These are phyloP conservation scores for Mayetiola destructor DNA, from an alignment of 2,888 invertebrate species.

Conservation along the genomic window DNA sequence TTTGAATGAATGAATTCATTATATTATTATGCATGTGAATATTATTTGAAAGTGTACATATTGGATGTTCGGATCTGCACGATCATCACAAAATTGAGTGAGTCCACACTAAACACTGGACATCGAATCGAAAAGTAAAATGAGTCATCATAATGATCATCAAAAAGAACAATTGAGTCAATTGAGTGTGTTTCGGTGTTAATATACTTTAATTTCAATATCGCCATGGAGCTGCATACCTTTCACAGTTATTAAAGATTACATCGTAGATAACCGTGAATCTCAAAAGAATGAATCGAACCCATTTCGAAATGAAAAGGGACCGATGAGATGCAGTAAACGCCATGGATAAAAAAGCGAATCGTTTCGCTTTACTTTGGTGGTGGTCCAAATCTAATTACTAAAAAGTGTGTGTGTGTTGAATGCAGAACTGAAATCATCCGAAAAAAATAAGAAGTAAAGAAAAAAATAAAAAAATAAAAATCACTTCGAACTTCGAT, in stretches of 20 bases:
- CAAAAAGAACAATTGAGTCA: slow-evolving; percentile 2
- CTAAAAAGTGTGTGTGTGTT: slow-evolving; percentile 8
- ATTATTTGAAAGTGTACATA: too few species aligned
- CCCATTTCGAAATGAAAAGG: not conserved
- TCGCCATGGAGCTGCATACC: not conserved
- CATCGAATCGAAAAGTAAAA: not conserved
- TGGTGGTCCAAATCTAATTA: slow-evolving; percentile 13
- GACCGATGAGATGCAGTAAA: not conserved
- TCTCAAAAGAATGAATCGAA: not conserved
- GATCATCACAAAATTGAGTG: too few species aligned
- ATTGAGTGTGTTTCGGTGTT: slow-evolving; percentile 5
- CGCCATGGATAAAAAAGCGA: not conserved
- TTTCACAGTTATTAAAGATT: not conserved
- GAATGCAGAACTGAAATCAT: slow-evolving; percentile 3
- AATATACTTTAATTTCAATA: slow-evolving; percentile 9
- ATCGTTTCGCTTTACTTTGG: slow-evolving; percentile 7
- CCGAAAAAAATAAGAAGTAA: not conserved
- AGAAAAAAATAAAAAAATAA: not conserved
- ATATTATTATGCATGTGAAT: too few species aligned
- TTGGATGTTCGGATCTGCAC: too few species aligned
- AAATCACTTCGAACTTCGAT: not conserved
- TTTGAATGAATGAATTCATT: too few species aligned
- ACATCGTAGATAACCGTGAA: slow-evolving; percentile 7
- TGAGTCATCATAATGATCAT: not conserved
- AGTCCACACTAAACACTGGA: not conserved